Percentiles rank a stretch among this genome's conserved stretches.
Conservation (phyloP, 2,113 vertebrate genomes). For the Mungos mungo region DNA sequence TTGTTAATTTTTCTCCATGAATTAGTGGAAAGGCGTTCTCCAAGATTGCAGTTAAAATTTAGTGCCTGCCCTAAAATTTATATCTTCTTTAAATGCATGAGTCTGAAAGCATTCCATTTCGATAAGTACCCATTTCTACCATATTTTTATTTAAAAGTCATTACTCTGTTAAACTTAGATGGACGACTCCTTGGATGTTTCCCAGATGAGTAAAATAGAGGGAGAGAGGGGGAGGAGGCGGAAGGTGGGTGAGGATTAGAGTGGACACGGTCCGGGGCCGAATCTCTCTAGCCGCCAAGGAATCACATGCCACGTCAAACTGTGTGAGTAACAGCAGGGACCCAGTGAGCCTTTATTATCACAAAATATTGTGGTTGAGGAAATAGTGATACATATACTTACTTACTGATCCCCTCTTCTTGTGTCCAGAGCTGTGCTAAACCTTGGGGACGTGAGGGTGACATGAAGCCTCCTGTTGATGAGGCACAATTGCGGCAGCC, state of each 20-base stretch:
- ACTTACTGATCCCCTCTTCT: neutral
- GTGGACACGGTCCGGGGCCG: neutral
- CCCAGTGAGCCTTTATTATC: neutral
- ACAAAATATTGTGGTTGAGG: neutral
- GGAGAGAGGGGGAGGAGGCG: neutral
- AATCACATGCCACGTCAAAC: neutral
- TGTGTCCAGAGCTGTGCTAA: neutral
- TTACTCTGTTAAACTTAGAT: slow-evolving; percentile 83
- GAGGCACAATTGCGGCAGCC: neutral
- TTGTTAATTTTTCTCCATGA: slow-evolving; percentile 85
- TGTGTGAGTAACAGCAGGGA: neutral
- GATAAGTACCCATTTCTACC: slow-evolving; percentile 85
- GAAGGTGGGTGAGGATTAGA: neutral
- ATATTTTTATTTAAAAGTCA: slow-evolving; percentile 87
- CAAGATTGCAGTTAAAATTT: slow-evolving; percentile 87
- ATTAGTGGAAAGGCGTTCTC: slow-evolving; percentile 86
- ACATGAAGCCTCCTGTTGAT: neutral
- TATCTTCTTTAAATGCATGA: slow-evolving; percentile 86
- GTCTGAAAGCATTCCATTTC: slow-evolving; percentile 87
- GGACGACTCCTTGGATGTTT: slow-evolving; percentile 79
- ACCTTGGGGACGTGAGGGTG: neutral
- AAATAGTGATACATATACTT: neutral
- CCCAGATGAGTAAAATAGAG: slow-evolving; percentile 75
- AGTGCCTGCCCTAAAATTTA: slow-evolving; percentile 87
- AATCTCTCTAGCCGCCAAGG: neutral